Evolutionary conservation across 2,888 invertebrate genomes (phyloP).

Genomic region (Drosophila picticornis): DNA sequence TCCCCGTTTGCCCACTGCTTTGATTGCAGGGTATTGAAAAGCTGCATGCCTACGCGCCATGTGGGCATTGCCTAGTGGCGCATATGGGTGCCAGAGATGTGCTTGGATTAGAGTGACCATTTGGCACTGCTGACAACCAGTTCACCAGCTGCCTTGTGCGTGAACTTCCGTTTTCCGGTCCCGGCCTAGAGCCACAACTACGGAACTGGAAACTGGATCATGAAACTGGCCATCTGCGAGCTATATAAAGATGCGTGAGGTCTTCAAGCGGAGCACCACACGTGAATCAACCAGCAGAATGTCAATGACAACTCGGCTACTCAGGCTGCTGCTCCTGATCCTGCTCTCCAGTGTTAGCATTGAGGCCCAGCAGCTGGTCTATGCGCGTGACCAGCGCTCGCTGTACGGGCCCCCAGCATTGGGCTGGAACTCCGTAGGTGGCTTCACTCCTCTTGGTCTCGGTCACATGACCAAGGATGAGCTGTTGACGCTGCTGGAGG

Average conservation of each 20-base stretch:
- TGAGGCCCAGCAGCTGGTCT: conserved; percentile 36
- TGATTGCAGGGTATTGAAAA: neutral
- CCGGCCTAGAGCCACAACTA: neutral
- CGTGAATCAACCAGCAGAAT: conserved; percentile 38
- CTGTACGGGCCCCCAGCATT: conserved; percentile 62
- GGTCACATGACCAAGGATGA: conserved; percentile 82
- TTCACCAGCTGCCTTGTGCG: conserved; percentile 48
- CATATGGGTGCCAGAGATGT: conserved; percentile 5
- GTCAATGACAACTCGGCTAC: conserved; percentile 25
- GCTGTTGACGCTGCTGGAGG: conserved; percentile 76
- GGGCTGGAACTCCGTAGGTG: conserved; percentile 61
- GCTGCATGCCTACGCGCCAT: neutral
- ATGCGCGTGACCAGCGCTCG: conserved; percentile 72
- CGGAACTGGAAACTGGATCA: conserved; percentile 28
- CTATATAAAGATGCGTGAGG: conserved; percentile 39
- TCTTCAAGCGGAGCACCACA: conserved; percentile 25
- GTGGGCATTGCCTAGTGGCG: conserved; percentile 28
- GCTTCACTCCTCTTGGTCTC: conserved; percentile 62
- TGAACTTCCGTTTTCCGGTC: conserved; percentile 62
- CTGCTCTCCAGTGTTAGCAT: conserved; percentile 6
- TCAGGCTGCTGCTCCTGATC: conserved; percentile 29
- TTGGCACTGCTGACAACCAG: conserved; percentile 38
- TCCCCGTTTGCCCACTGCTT: neutral
- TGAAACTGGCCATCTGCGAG: conserved; percentile 3
- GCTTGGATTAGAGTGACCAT: conserved; percentile 58